phyloP scores from a whole-genome alignment of 2,888 invertebrate species.

The Lobophora halterata region DNA sequence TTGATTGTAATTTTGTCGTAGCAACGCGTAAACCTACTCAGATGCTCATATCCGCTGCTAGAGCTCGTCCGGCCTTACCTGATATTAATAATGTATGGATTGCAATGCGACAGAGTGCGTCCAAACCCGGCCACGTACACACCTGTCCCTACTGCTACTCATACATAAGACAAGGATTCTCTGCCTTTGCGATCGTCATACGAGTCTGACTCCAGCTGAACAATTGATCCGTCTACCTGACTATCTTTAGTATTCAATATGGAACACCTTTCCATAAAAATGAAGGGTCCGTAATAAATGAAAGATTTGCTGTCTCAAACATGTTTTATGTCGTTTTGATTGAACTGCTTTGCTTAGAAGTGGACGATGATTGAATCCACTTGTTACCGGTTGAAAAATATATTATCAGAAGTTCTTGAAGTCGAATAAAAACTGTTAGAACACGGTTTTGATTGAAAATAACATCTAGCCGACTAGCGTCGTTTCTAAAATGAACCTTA shows the following conservation, averaged over 20 bases:
- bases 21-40: no score
- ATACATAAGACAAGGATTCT: conserved; percentile 19
- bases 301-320: conserved; percentile 24
- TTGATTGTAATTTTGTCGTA: no score
- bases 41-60: conserved; percentile 37
- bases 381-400: conserved; percentile 23
- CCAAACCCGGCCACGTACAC: conserved; percentile 23
- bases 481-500: conserved; percentile 27
- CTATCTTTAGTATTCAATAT: conserved; percentile 22
- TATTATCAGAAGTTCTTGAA: conserved; percentile 8
- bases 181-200: conserved; percentile 12
- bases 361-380: conserved; percentile 22
- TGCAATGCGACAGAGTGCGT: conserved; percentile 31
- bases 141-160: conserved; percentile 24
- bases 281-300: conserved; percentile 23
- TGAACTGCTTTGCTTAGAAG: conserved; percentile 16
- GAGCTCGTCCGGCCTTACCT: conserved; percentile 29
- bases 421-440: conserved; percentile 1
- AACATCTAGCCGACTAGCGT: conserved; percentile 4
- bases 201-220: conserved; percentile 4
- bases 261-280: conserved; percentile 27
- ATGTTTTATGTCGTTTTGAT: conserved; percentile 25
- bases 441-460: conserved; percentile 5
- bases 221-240: conserved; percentile 19
- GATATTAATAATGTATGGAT: conserved; percentile 54